phyloP scores from a whole-genome alignment of 2,113 vertebrate genomes.

The Grantiella picta region DNA sequence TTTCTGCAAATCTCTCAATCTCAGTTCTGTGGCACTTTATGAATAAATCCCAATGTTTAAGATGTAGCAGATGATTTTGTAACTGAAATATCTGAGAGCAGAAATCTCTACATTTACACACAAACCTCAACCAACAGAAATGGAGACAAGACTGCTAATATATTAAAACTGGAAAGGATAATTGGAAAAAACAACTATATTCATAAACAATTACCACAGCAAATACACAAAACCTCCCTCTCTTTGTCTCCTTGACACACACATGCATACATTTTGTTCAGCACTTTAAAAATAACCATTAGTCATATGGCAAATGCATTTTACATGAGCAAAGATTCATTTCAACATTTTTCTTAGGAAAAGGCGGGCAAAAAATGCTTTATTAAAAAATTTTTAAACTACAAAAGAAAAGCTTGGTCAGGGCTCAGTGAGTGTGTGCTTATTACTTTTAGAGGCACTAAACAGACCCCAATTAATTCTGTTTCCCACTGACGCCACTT shows the following conservation, averaged over 20 bases:
- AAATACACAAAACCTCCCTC: slow-evolving; percentile 2
- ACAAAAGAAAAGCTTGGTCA: background rate
- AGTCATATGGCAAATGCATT: slow-evolving; percentile 13
- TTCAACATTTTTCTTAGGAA: background rate
- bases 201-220: slow-evolving; percentile 18
- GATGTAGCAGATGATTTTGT: background rate
- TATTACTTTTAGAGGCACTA: background rate
- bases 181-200: slow-evolving; percentile 30
- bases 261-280: background rate
- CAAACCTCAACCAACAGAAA: background rate
- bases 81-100: background rate
- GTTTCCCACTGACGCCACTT: slow-evolving; percentile 41
- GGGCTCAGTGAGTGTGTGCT: background rate
- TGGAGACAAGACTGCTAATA: background rate
- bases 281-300: slow-evolving; percentile 12
- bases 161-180: background rate
- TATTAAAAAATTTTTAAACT: background rate
- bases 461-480: slow-evolving; percentile 5
- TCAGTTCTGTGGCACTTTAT: background rate
- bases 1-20: background rate
- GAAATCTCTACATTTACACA: background rate
- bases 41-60: background rate
- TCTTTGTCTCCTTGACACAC: background rate
- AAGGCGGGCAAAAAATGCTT: background rate
- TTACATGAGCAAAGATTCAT: background rate